phyloP scores from a whole-genome alignment of 2,888 invertebrate genomes.

The Campoplex capitator region DNA sequence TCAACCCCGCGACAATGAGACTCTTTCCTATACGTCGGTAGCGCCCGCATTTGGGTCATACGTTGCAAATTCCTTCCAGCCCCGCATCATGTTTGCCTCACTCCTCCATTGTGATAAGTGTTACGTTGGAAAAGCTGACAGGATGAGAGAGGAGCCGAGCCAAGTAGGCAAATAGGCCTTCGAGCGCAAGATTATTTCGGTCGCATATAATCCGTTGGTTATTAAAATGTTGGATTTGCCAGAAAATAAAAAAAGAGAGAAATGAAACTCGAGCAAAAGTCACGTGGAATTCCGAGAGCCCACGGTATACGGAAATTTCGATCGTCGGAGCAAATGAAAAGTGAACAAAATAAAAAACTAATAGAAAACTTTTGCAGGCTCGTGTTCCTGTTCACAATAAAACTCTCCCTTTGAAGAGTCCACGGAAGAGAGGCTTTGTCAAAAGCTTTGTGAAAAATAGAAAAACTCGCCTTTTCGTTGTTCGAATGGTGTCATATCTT shows the following conservation, averaged over 20 bases:
- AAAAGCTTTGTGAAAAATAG: neutral
- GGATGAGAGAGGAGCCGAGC: slow-evolving; percentile 62
- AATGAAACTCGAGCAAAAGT: slow-evolving; percentile 1
- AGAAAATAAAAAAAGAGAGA: neutral
- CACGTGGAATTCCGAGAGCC: neutral
- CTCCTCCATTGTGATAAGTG: slow-evolving; percentile 70
- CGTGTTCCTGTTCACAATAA: neutral
- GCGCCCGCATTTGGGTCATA: slow-evolving; percentile 64
- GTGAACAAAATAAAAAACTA: neutral
- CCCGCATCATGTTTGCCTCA: slow-evolving; percentile 22
- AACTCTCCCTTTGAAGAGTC: neutral
- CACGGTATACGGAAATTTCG: neutral
- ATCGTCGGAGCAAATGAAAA: neutral
- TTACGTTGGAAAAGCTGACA: slow-evolving; percentile 59
- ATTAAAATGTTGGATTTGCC: slow-evolving; percentile 23
- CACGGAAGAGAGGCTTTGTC: neutral
- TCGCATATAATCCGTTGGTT: slow-evolving; percentile 42
- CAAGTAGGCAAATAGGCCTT: slow-evolving; percentile 67
- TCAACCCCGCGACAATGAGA: slow-evolving; percentile 61
- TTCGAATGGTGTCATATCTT: neutral
- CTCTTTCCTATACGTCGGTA: slow-evolving; percentile 52
- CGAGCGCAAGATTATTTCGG: slow-evolving; percentile 52
- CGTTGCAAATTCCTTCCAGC: slow-evolving; percentile 58
- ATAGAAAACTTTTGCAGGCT: neutral
- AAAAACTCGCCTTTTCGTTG: neutral